A percentile compares a stretch with the other conserved stretches of the same genome.
Evolutionary conservation across 2,888 invertebrate species (phyloP).

Genomic region (Ditula angustiorana): DNA sequence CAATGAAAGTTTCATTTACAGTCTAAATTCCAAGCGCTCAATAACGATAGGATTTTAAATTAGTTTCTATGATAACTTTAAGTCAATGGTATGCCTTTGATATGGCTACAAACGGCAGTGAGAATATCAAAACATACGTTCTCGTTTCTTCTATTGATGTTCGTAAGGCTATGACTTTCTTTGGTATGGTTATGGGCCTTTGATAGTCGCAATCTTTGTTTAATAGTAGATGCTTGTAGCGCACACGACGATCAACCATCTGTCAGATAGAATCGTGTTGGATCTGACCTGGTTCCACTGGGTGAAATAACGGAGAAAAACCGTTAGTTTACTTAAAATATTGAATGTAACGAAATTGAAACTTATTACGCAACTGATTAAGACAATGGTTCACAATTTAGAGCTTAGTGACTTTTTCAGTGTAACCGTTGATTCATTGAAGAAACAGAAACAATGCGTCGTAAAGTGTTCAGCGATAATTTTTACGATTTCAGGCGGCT

Average conservation of each 20-base stretch:
- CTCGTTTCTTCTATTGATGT: constrained; percentile 1
- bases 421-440: constrained; percentile 57
- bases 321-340: constrained; percentile 32
- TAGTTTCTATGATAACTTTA: not conserved
- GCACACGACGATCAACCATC: constrained; percentile 26
- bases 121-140: not conserved
- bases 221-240: constrained; percentile 14
- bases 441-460: constrained; percentile 72
- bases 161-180: constrained; percentile 14
- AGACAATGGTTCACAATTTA: constrained; percentile 49
- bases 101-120: not conserved
- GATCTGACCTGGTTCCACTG: constrained; percentile 31
- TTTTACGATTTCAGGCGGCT: constrained; percentile 68
- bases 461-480: constrained; percentile 72
- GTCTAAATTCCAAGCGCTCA: not conserved
- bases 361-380: constrained; percentile 34
- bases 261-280: constrained; percentile 26
- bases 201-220: constrained; percentile 31
- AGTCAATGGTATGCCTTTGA: not conserved
- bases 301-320: constrained; percentile 23
- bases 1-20: constrained; percentile 2
- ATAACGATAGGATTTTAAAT: not conserved
- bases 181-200: not conserved
- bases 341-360: constrained; percentile 30
- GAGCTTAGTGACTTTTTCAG: constrained; percentile 42